phyloP scores from a whole-genome alignment of 2,888 invertebrate genomes.

The Caenorhabditis sp. region DNA sequence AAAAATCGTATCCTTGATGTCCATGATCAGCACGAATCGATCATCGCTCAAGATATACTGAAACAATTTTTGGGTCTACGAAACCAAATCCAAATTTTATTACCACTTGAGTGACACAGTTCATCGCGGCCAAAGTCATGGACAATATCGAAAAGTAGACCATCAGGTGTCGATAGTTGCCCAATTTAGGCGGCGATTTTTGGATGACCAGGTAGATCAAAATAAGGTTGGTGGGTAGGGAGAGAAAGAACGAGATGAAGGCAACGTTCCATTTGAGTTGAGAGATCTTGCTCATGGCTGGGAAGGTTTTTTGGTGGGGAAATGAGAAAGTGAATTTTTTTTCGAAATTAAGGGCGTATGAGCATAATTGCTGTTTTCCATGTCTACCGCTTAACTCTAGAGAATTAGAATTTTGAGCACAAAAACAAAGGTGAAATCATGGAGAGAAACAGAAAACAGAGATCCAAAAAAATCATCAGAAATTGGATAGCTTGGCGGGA shows the following conservation, averaged over 20 bases:
- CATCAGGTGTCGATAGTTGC: constrained; percentile 34
- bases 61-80: neutral
- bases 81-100: no score
- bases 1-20: neutral
- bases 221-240: neutral
- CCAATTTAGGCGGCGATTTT: constrained; percentile 36
- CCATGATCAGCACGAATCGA: neutral
- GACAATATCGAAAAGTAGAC: constrained; percentile 13
- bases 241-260: neutral
- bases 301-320: no score
- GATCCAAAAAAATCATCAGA: no score
- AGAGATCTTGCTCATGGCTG: no score
- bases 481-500: no score
- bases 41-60: neutral
- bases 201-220: constrained; percentile 5
- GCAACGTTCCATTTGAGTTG: neutral
- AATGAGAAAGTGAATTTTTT: no score
- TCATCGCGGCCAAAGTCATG: neutral
- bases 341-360: no score
- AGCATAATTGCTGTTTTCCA: neutral
- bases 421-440: no score
- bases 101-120: neutral
- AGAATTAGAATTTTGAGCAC: neutral
- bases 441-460: no score
- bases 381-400: neutral